Evolutionary conservation across 1,140 invertebrate genomes (phyloP).

Genomic region (Hirudo medicinalis): DNA sequence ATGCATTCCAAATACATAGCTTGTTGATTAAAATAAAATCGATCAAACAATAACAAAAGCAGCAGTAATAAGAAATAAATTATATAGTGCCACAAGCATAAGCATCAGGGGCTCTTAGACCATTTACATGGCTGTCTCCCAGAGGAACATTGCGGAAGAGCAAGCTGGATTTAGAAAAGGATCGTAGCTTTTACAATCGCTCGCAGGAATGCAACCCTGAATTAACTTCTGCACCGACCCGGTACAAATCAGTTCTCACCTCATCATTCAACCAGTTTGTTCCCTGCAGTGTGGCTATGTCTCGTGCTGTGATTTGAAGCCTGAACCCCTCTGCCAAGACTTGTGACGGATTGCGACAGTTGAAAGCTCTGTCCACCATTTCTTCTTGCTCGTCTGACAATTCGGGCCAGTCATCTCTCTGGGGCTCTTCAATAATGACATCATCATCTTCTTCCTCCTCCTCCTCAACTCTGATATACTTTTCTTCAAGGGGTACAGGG

Average conservation of each 20-base stretch:
- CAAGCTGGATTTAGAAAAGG: no score
- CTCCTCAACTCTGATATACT: background rate
- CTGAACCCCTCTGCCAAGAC: slow-evolving; percentile 48
- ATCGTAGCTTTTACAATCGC: no score
- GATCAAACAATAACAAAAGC: no score
- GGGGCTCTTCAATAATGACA: background rate
- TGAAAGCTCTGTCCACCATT: slow-evolving; percentile 42
- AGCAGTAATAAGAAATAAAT: no score
- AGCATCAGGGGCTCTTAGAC: no score
- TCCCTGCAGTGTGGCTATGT: slow-evolving; percentile 66
- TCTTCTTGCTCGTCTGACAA: slow-evolving; percentile 39
- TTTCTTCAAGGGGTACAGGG: slow-evolving; percentile 14
- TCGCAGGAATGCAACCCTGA: no score
- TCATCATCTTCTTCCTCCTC: slow-evolving; percentile 7
- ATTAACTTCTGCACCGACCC: no score
- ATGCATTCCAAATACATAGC: no score
- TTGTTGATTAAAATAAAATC: no score
- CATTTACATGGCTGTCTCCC: no score
- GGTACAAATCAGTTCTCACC: slow-evolving; percentile 35
- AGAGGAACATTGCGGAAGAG: no score
- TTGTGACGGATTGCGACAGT: slow-evolving; percentile 38
- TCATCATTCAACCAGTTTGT: slow-evolving; percentile 92
- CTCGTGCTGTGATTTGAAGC: slow-evolving; percentile 50
- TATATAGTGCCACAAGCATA: no score
- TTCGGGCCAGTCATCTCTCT: slow-evolving; percentile 26